Evolutionary conservation across 2,113 vertebrate species (phyloP), one percentile per base, ranked within the genome.

Genomic region (Probosciger aterrimus): DNA sequence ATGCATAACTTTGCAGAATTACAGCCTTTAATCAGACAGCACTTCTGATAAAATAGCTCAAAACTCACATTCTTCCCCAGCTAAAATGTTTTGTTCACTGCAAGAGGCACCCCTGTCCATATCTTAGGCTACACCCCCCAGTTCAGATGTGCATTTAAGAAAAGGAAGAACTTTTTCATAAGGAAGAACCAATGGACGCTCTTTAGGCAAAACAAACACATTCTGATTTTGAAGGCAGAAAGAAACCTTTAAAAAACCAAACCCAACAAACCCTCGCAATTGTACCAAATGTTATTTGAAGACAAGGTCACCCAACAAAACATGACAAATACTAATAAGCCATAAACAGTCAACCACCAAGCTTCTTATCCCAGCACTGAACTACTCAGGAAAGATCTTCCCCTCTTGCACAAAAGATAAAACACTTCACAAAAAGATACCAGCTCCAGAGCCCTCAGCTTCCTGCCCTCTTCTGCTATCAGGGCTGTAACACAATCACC

Each of bases 401-500:
- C 37, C 47, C 20, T 83, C 30, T 75, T 60, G 46, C 70, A 50
- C 18, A 25, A 79, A 88, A 90, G 92, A 93, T 82, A 88, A 88
- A 84, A 90, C 0, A 19, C 49, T 67, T 43, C 62, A 84, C n/a
- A 83, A 76, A 87, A 62, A 73, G 37, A 11, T 91, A 95, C 33
- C 69, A 52, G 77, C 39, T 47, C 50, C 92, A 90, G 91, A 93
- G 63, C 35, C 59, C 59, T 74, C 5, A 14, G 49, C 63, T 97
- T 95, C 96, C 83, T 92, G 76, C 53, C 73, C 55, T 83, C 44
- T 80, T 49, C 64, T 82, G 63, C 85, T 95, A 86, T 92, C 65
- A 4, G 88, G 49, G 49, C 52, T 7, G 3, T 44, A 84, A 92
- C 70, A 97, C 82, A 92, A 46, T 62, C 0, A 0, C 25, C 55